These are phyloP conservation scores for Ctenopoma kingsleyae DNA, from an alignment of 2,797 vertebrate species.

Conservation along the genomic window DNA sequence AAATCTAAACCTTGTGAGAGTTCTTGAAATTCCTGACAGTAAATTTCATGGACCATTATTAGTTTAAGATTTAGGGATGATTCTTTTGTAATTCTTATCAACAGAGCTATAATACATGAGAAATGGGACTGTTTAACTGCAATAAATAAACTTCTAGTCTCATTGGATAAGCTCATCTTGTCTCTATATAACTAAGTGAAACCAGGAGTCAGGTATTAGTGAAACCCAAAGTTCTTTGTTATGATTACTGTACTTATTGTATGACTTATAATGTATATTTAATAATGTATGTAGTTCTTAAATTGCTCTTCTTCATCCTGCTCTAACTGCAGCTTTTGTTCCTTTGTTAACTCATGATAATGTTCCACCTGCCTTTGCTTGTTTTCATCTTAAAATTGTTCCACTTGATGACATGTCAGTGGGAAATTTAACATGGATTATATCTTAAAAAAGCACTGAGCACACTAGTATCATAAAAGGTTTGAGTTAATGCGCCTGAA, in stretches of 20 bases:
- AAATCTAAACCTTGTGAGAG: constrained; percentile 46
- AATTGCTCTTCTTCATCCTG: background rate
- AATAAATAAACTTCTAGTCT: constrained; percentile 54
- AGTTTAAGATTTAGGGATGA: constrained; percentile 49
- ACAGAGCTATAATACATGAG: constrained; percentile 46
- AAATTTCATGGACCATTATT: constrained; percentile 40
- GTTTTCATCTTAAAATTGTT: background rate
- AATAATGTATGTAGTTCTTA: background rate
- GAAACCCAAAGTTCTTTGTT: background rate
- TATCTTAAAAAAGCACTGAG: too few relatives aligned
- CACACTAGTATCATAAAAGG: too few relatives aligned
- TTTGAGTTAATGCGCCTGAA: too few relatives aligned
- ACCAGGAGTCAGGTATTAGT: constrained; percentile 27
- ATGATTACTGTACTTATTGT: background rate
- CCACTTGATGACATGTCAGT: background rate
- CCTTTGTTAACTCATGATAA: too few relatives aligned
- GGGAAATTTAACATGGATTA: background rate
- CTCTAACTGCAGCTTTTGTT: background rate
- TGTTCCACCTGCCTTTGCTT: background rate
- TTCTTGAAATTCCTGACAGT: constrained; percentile 60
- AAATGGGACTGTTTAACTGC: constrained; percentile 48
- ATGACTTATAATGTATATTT: background rate
- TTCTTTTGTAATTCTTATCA: constrained; percentile 57
- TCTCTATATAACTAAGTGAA: constrained; percentile 48
- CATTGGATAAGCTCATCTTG: constrained; percentile 40